Evolutionary conservation across 1,140 invertebrate species (phyloP).

Genomic region (Macrosteles quadrilineatus): DNA sequence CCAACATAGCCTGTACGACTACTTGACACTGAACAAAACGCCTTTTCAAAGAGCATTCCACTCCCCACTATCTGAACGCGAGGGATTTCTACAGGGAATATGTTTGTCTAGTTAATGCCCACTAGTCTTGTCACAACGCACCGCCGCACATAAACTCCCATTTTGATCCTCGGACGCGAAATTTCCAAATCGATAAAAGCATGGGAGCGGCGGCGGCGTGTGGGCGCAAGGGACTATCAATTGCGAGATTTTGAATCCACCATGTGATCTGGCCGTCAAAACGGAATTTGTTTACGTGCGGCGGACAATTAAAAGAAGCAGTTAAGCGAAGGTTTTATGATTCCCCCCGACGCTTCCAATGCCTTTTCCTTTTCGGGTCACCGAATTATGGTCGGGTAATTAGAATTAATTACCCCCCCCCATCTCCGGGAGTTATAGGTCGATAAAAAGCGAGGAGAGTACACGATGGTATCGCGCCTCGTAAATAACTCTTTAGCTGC

Average conservation of each 20-base stretch:
- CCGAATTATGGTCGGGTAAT: conserved; percentile 11
- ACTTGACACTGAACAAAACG: too few relatives aligned
- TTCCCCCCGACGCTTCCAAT: neutral
- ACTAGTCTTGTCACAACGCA: too few relatives aligned
- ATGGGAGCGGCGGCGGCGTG: neutral
- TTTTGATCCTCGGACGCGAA: neutral
- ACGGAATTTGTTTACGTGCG: conserved; percentile 9
- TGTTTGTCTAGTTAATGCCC: too few relatives aligned
- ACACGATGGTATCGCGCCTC: neutral
- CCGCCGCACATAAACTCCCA: conserved; percentile 1
- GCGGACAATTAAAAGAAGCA: neutral
- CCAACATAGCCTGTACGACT: too few relatives aligned
- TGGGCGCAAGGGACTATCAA: conserved; percentile 2
- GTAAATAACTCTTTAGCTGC: neutral
- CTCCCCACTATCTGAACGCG: too few relatives aligned
- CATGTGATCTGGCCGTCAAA: conserved; percentile 10
- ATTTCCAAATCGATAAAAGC: conserved; percentile 18
- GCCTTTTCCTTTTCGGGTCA: conserved; percentile 5
- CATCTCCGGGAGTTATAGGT: neutral
- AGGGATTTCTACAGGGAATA: too few relatives aligned
- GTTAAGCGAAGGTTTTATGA: conserved; percentile 1
- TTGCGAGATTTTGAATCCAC: neutral
- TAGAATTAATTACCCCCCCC: conserved; percentile 12
- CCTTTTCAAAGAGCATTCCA: too few relatives aligned
- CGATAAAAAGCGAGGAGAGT: neutral